phyloP scores from a whole-genome alignment of 37 sponge, comb jelly and placozoan species.

The Crambe crambe region DNA sequence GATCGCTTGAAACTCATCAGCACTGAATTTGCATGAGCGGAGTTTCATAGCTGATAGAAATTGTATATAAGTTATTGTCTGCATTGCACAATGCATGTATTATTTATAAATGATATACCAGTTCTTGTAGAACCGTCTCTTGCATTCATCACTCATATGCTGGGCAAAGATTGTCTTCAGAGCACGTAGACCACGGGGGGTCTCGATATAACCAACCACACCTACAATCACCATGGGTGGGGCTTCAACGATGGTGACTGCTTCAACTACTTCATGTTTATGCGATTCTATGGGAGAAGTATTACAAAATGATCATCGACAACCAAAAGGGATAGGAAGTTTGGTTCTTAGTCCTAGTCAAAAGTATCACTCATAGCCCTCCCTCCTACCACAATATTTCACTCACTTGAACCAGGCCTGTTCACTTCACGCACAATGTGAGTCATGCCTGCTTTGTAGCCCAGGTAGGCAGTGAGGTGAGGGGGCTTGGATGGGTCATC shows the following conservation, averaged over 20 bases:
- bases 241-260: conserved; percentile 97
- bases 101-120: conserved; percentile 73
- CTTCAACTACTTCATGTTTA: conserved; percentile 96
- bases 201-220: conserved; percentile 97
- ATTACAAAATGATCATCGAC: too few species aligned
- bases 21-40: conserved; percentile 77
- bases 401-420: conserved; percentile 94
- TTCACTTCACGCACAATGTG: conserved; percentile 95
- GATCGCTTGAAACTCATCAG: conserved; percentile 80
- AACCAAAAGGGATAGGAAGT: too few species aligned
- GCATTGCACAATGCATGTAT: too few species aligned
- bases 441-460: conserved; percentile 99
- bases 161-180: conserved; percentile 97
- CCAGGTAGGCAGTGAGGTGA: conserved; percentile 98
- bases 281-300: conserved; percentile 64
- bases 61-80: too few species aligned
- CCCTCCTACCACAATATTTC: not conserved
- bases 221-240: conserved; percentile 97
- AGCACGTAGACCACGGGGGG: conserved; percentile 93
- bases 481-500: conserved; percentile 92
- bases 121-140: conserved; percentile 99
- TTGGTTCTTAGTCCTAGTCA: too few species aligned
- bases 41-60: conserved; percentile 62
- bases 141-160: conserved; percentile 97
- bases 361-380: not conserved